A percentile compares a stretch with the other conserved stretches of the same genome.
These are phyloP conservation scores for Sphyrna mokarran DNA, from an alignment of 2,113 vertebrate species.

Conservation along the genomic window DNA sequence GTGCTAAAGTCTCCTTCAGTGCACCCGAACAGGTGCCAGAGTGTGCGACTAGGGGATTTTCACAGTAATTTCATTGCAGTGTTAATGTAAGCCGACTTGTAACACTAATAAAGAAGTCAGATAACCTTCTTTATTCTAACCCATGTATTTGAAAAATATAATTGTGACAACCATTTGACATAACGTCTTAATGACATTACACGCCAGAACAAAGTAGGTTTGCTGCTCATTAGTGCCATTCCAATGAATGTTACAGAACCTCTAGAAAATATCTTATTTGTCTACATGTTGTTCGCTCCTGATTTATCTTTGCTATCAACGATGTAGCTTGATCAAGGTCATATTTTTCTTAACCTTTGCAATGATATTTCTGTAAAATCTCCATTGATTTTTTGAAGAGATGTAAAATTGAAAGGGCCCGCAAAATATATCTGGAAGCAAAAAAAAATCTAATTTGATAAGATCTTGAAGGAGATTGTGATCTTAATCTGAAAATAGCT, in stretches of 20 bases:
- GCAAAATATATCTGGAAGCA: not conserved
- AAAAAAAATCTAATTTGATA: not conserved
- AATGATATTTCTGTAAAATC: not conserved
- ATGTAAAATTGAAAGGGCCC: not conserved
- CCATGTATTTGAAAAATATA: not conserved
- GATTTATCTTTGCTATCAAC: not conserved
- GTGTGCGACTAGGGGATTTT: too few relatives aligned
- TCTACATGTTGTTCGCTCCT: not conserved
- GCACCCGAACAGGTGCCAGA: too few relatives aligned
- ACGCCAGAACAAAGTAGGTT: not conserved
- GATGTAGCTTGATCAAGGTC: not conserved
- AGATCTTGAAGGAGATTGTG: not conserved
- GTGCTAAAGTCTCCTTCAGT: too few relatives aligned
- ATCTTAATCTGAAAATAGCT: not conserved
- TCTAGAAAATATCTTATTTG: not conserved
- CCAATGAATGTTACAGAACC: not conserved
- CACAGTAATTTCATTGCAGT: too few relatives aligned
- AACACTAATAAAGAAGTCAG: too few relatives aligned
- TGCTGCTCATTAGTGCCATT: not conserved
- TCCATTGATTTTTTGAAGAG: not conserved
- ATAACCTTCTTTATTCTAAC: not conserved
- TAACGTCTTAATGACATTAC: not conserved
- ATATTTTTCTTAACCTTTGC: not conserved
- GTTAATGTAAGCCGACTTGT: too few relatives aligned
- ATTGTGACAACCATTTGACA: not conserved